phyloP scores from a whole-genome alignment of 1,140 invertebrate species.

The Hylaeus anthracinus region DNA sequence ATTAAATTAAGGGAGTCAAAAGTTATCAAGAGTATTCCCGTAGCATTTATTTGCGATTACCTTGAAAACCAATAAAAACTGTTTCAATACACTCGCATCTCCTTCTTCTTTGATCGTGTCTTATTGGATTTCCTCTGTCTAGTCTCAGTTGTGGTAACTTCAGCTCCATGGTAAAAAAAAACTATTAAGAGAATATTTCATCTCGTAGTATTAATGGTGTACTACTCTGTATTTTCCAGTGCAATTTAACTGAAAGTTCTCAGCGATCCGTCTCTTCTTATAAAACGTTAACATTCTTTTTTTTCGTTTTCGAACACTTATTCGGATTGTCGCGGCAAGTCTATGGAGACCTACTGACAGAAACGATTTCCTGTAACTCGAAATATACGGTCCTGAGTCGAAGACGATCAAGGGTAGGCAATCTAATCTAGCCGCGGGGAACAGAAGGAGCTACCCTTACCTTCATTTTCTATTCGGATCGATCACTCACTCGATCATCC shows the following conservation, averaged over 20 bases:
- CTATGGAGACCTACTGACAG: constrained; percentile 10
- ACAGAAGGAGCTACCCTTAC: constrained; percentile 57
- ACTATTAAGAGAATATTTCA: background rate
- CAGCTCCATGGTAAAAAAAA: background rate
- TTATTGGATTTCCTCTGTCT: background rate
- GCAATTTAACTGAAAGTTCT: background rate
- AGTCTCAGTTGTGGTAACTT: background rate
- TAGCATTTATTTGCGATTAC: constrained; percentile 58
- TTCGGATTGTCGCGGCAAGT: constrained; percentile 19
- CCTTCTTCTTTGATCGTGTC: background rate
- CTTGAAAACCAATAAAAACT: constrained; percentile 10
- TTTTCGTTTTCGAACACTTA: background rate
- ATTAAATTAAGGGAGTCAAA: constrained; percentile 64
- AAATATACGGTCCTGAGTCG: constrained; percentile 42
- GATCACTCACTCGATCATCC: constrained; percentile 73
- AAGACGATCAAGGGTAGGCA: constrained; percentile 64
- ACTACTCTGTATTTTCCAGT: background rate
- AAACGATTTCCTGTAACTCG: constrained; percentile 51
- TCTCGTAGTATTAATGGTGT: background rate
- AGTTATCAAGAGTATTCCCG: constrained; percentile 26
- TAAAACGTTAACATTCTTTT: background rate
- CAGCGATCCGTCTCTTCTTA: background rate
- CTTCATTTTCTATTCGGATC: constrained; percentile 60
- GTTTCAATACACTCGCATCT: background rate
- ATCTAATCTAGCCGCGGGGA: constrained; percentile 74